Conservation (phyloP, 2,797 vertebrate species). For the Myripristis jacobus region DNA sequence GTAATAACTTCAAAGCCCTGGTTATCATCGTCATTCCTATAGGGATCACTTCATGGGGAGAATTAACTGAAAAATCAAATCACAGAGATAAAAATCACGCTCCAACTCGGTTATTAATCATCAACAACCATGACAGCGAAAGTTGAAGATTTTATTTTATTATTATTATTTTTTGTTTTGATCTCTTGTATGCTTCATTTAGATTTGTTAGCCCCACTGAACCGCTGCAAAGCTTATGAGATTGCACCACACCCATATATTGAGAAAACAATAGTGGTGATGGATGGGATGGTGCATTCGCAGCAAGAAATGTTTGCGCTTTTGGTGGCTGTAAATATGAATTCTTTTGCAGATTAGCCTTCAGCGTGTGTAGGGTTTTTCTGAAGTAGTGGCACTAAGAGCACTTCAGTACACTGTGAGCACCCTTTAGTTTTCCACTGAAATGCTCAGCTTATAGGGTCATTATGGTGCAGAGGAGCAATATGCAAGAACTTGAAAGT, state of each 20-base stretch:
- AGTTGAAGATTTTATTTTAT: background rate
- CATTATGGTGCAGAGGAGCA: constrained; percentile 5
- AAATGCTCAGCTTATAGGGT: constrained; percentile 25
- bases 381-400: constrained; percentile 10
- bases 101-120: constrained; percentile 56
- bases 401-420: background rate
- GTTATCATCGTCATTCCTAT: constrained; percentile 30
- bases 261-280: constrained; percentile 47
- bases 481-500: constrained; percentile 31
- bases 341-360: constrained; percentile 46
- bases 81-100: background rate
- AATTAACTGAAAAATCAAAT: constrained; percentile 7
- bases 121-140: constrained; percentile 12
- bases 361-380: constrained; percentile 23
- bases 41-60: constrained; percentile 23
- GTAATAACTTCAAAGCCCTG: constrained; percentile 30
- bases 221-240: constrained; percentile 5
- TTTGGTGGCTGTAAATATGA: constrained; percentile 37
- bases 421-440: constrained; percentile 24
- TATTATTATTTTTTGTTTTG: background rate
- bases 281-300: constrained; percentile 41
- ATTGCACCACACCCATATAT: constrained; percentile 17
- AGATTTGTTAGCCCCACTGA: constrained; percentile 27
- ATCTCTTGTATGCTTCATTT: constrained; percentile 22
- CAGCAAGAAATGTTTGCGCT: constrained; percentile 33